These are phyloP conservation scores for Zaprionus vittiger DNA, from an alignment of 1,140 invertebrate species.

Conservation along the genomic window DNA sequence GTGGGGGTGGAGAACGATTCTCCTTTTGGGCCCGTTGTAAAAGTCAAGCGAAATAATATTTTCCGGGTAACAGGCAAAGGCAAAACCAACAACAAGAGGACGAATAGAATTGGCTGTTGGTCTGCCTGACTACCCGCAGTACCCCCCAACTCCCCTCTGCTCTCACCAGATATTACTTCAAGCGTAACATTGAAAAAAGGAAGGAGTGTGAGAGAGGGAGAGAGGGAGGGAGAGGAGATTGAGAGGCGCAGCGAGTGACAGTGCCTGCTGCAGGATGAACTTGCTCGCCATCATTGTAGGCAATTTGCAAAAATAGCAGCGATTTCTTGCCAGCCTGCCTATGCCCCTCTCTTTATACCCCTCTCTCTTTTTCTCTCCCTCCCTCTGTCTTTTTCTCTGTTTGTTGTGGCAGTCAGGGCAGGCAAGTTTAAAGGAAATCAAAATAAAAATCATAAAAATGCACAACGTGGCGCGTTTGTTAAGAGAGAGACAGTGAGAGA, in stretches of 20 bases:
- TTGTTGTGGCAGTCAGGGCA: constrained; percentile 45
- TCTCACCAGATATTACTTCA: constrained; percentile 42
- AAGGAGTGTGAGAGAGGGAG: constrained; percentile 1
- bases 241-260: constrained; percentile 19
- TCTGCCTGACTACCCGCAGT: constrained; percentile 3
- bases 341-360: no score
- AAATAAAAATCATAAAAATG: constrained; percentile 83
- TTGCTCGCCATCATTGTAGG: constrained; percentile 79
- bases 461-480: constrained; percentile 67
- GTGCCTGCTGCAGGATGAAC: constrained; percentile 51
- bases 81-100: constrained; percentile 15
- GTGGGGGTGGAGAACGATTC: not conserved
- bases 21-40: constrained; percentile 68
- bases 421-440: constrained; percentile 82
- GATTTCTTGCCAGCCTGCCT: constrained; percentile 45
- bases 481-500: constrained; percentile 20
- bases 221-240: not conserved
- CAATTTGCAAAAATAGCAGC: constrained; percentile 82
- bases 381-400: not conserved
- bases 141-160: not conserved
- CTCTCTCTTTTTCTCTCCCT: not conserved
- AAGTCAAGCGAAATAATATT: constrained; percentile 83
- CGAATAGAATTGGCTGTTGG: constrained; percentile 47
- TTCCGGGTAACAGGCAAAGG: constrained; percentile 74
- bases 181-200: constrained; percentile 58